phyloP scores from a whole-genome alignment of 2,888 invertebrate genomes.

The Pachliopta kotzebuea region DNA sequence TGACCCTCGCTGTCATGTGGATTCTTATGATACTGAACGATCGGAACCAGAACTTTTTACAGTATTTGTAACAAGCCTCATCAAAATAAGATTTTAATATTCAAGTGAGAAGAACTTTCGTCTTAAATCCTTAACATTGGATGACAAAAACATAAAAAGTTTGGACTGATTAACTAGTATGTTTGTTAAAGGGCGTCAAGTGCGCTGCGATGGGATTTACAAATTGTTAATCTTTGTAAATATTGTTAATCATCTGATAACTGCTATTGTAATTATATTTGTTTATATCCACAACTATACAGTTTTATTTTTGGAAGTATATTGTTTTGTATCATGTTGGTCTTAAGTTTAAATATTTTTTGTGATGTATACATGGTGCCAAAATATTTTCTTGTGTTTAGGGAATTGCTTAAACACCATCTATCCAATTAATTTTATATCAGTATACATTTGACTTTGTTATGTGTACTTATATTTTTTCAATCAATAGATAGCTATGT shows the following conservation, averaged over 20 bases:
- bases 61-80: conserved; percentile 5
- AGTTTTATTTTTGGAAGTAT: conserved; percentile 38
- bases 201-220: conserved; percentile 45
- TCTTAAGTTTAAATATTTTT: conserved; percentile 52
- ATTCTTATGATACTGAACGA: conserved; percentile 19
- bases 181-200: conserved; percentile 9
- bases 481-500: background rate
- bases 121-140: conserved; percentile 1
- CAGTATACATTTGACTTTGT: conserved; percentile 8
- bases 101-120: conserved; percentile 1
- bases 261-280: conserved; percentile 47
- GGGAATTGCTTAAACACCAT: conserved; percentile 42
- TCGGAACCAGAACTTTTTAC: conserved; percentile 18
- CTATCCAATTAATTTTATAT: conserved; percentile 37
- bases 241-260: conserved; percentile 67
- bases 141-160: conserved; percentile 12
- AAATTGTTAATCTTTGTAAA: conserved; percentile 70
- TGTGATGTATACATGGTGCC: conserved; percentile 39
- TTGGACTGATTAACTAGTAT: conserved; percentile 26
- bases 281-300: conserved; percentile 38
- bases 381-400: no score
- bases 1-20: conserved; percentile 4
- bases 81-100: background rate
- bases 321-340: conserved; percentile 52
- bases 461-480: background rate